Conservation (phyloP, 2,113 vertebrate species). For the Campylorhamphus procurvoides region DNA sequence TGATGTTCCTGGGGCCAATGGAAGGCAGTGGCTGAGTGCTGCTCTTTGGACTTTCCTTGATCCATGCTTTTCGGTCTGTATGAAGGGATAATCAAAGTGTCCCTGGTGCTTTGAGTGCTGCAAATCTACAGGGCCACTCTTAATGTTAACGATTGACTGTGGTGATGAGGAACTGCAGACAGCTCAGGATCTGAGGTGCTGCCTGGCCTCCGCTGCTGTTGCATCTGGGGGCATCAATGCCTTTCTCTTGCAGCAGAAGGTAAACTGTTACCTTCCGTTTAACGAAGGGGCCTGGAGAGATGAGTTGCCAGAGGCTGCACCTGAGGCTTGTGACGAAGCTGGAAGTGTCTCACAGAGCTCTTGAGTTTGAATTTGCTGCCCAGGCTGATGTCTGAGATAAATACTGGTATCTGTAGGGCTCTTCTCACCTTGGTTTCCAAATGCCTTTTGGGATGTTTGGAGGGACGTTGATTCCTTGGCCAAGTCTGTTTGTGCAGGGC, state of each 20-base stretch:
- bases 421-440: neutral
- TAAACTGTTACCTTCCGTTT: neutral
- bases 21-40: neutral
- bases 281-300: neutral
- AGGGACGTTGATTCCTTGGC: neutral
- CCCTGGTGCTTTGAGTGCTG: neutral
- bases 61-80: accelerated
- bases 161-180: neutral
- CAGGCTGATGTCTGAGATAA: neutral
- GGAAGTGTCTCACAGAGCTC: neutral
- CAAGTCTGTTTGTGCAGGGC: neutral
- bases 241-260: neutral
- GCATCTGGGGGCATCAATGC: neutral
- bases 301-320: conserved; percentile 37
- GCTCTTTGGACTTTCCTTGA: neutral
- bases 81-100: neutral
- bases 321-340: conserved; percentile 20
- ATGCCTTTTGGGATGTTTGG: neutral
- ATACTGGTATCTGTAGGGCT: neutral
- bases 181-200: neutral
- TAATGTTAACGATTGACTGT: accelerated
- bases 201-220: neutral
- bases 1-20: neutral
- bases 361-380: neutral
- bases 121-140: accelerated